phyloP scores from a whole-genome alignment of 2,888 invertebrate species.

The Cenopis cana region DNA sequence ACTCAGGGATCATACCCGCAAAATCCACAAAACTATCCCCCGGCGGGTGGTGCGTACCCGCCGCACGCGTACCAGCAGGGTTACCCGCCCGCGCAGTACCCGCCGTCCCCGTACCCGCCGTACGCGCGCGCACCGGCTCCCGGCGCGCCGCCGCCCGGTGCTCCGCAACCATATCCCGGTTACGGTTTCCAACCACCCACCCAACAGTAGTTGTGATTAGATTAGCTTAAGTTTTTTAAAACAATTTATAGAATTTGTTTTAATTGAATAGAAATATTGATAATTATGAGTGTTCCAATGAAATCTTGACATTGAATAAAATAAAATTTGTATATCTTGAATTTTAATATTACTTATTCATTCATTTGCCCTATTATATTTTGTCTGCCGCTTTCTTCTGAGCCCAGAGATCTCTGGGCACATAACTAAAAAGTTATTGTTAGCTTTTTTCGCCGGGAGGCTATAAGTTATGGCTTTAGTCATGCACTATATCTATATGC shows the following conservation, averaged over 20 bases:
- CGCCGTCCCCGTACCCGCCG: conserved; percentile 84
- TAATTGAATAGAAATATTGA: conserved; percentile 18
- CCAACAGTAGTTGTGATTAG: conserved; percentile 76
- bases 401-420: no score
- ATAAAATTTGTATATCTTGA: conserved; percentile 31
- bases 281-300: conserved; percentile 19
- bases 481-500: no score
- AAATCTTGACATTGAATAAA: conserved; percentile 45
- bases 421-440: no score
- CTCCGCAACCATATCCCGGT: conserved; percentile 90
- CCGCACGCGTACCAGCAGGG: conserved; percentile 83
- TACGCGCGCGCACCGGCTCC: conserved; percentile 86
- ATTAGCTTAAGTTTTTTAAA: conserved; percentile 21
- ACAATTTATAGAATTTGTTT: conserved; percentile 31
- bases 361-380: no score
- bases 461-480: no score
- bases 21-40: conserved; percentile 80
- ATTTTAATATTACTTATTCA: conserved; percentile 21
- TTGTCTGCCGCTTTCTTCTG: no score
- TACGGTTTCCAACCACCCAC: conserved; percentile 93
- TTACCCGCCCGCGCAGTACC: conserved; percentile 83
- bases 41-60: conserved; percentile 76
- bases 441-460: no score
- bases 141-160: conserved; percentile 89
- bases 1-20: conserved; percentile 84